These are phyloP conservation scores for Mesaphorura yosii DNA, from an alignment of 1,140 invertebrate species.

Conservation along the genomic window DNA sequence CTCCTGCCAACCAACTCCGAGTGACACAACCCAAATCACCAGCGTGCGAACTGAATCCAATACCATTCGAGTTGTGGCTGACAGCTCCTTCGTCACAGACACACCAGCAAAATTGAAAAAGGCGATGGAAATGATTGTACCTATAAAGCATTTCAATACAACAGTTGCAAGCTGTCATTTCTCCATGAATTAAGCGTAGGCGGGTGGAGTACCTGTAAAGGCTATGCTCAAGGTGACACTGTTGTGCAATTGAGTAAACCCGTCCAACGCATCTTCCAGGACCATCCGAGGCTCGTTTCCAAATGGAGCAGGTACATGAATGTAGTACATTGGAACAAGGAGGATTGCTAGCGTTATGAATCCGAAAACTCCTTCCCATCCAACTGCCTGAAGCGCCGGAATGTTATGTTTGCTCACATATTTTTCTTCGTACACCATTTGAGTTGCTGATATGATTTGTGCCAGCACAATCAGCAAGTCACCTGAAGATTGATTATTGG, in stretches of 20 bases:
- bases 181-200: not conserved
- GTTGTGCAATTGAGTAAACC: conserved; percentile 65
- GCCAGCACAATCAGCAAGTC: conserved; percentile 85
- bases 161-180: not conserved
- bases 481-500: conserved; percentile 42
- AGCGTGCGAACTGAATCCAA: conserved; percentile 80
- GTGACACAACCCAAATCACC: conserved; percentile 73
- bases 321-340: conserved; percentile 74
- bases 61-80: conserved; percentile 83
- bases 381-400: conserved; percentile 70
- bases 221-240: conserved; percentile 51
- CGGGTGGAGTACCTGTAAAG: conserved; percentile 46
- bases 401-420: conserved; percentile 71
- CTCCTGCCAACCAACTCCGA: conserved; percentile 59
- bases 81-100: conserved; percentile 87
- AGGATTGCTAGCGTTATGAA: conserved; percentile 59
- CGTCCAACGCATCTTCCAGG: conserved; percentile 75
- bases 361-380: conserved; percentile 88
- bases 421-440: conserved; percentile 93
- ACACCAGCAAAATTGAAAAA: conserved; percentile 95
- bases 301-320: conserved; percentile 60
- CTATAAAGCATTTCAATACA: conserved; percentile 36
- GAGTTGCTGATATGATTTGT: conserved; percentile 74
- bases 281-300: conserved; percentile 55
- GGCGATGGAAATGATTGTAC: conserved; percentile 81